Evolutionary conservation across 37 sponge, comb jelly and placozoan species (phyloP).

Genomic region (Theonella swinhoei): DNA sequence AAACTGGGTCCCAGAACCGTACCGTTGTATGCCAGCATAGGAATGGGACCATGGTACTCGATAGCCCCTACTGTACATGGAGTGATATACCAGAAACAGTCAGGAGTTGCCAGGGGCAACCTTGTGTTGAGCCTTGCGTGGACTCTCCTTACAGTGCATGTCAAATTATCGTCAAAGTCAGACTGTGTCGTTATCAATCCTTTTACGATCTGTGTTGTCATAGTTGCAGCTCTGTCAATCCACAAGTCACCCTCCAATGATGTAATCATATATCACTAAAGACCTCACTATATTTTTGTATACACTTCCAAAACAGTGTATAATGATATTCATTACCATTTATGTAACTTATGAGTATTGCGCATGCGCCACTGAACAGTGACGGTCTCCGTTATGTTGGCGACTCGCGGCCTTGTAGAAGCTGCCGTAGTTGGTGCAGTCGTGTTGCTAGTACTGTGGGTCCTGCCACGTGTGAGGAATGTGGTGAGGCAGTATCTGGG

Average conservation of each 20-base stretch:
- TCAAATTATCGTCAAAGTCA: not conserved
- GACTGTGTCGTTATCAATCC: not conserved
- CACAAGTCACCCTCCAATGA: too few relatives aligned
- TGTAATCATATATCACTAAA: too few relatives aligned
- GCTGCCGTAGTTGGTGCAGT: too few relatives aligned
- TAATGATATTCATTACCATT: too few relatives aligned
- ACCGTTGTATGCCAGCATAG: constrained; percentile 17
- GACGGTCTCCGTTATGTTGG: too few relatives aligned
- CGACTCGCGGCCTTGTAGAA: too few relatives aligned
- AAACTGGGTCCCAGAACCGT: constrained; percentile 37
- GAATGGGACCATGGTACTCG: constrained; percentile 22
- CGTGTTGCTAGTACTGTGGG: too few relatives aligned
- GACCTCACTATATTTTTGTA: too few relatives aligned
- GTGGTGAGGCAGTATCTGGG: not conserved
- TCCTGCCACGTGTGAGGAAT: not conserved
- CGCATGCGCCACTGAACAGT: too few relatives aligned
- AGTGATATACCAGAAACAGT: not conserved
- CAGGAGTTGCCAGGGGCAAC: not conserved
- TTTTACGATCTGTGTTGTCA: not conserved
- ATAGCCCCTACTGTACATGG: not conserved
- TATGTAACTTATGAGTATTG: too few relatives aligned
- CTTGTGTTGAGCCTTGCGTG: not conserved
- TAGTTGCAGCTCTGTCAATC: too few relatives aligned
- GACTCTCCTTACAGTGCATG: not conserved
- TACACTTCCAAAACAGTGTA: too few relatives aligned